A percentile compares a stretch with the other conserved stretches of the same genome.
Conservation (phyloP, 2,888 invertebrate genomes). For the Gibbula magus region DNA sequence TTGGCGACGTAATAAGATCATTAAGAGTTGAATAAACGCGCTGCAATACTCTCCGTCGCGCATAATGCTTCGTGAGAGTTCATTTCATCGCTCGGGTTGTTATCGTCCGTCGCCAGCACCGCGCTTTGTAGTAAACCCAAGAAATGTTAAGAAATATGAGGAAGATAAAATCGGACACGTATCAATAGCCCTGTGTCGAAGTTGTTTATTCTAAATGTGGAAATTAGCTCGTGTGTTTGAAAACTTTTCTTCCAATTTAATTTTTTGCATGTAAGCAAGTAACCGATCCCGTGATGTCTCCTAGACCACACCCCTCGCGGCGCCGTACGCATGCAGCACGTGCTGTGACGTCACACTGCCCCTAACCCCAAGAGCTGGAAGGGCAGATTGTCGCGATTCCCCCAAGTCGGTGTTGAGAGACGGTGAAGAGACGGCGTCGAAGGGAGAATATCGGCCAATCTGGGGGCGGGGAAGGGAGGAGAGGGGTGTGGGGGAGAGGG, state of each 20-base stretch:
- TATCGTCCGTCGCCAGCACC: background rate
- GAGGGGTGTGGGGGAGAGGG: background rate
- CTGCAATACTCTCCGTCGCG: background rate
- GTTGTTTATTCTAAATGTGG: slow-evolving; percentile 1
- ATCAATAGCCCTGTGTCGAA: background rate
- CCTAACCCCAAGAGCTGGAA: background rate
- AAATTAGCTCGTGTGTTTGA: slow-evolving; percentile 16
- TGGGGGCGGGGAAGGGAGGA: background rate
- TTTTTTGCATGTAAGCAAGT: slow-evolving; percentile 14
- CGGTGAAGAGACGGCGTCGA: background rate
- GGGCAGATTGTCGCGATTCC: background rate
- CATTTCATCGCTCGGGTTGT: background rate
- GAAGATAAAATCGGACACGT: background rate
- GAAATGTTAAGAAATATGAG: slow-evolving; percentile 13
- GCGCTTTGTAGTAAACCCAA: slow-evolving; percentile 15
- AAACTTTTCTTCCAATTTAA: slow-evolving; percentile 20
- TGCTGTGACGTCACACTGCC: slow-evolving; percentile 8
- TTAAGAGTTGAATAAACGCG: background rate
- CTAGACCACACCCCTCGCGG: background rate
- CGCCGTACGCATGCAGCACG: slow-evolving; percentile 7
- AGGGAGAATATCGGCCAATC: slow-evolving; percentile 1
- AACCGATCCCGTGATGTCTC: slow-evolving; percentile 15
- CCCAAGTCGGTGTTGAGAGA: background rate
- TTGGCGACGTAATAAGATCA: background rate
- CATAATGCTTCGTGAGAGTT: background rate